Evolutionary conservation across 2,113 vertebrate species (phyloP), one percentile per base, ranked within the genome.

Genomic region (Brienomyrus brachyistius): DNA sequence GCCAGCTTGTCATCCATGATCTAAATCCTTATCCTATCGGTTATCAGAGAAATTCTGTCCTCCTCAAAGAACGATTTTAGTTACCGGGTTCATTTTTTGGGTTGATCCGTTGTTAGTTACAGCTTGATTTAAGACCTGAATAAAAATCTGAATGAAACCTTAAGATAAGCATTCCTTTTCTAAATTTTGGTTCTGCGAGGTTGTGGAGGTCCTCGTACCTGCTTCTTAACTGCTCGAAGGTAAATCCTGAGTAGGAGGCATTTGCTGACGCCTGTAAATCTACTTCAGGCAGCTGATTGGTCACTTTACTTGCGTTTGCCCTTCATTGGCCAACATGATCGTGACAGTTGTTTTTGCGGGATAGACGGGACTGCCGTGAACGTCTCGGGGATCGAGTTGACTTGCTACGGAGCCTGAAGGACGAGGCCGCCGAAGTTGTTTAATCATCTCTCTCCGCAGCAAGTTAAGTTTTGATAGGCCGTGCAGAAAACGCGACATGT

Each of bases 61-160:
- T 52, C 40, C 45, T 50, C 66, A 80, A 85, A 90, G 80, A 86
- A 90, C 88, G 88, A 62, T 83, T 48, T 80, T 51, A 27, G 31
- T 59, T 19, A 21, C 52, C 17, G 48, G 82, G 7, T 83, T 70
- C 88, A 19, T 54, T 21, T 54, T 88, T 59, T 17, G 40, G 84
- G 45, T 45, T 31, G 52, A 56, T 86, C 35, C 31, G 15, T 59
- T 40, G 51, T 56, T 74, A 56, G 47, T 23, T 56, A 52, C 8
- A 40, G 35, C 15, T 90, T 54, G 15, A 77, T 1, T 77, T 47
- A 70, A 80, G 56, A 84, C 90, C 87, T 87, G 43, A 62, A 62
- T 7, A 31, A 90, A 82, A 86, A 66, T 70, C 19, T 45, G 48
- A 91, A 90, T 35, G n/a, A 35, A 54, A n/a, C 45, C 9, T 59